These are phyloP conservation scores for Trichopoda pennipes DNA, from an alignment of 2,888 invertebrate species.

Conservation along the genomic window DNA sequence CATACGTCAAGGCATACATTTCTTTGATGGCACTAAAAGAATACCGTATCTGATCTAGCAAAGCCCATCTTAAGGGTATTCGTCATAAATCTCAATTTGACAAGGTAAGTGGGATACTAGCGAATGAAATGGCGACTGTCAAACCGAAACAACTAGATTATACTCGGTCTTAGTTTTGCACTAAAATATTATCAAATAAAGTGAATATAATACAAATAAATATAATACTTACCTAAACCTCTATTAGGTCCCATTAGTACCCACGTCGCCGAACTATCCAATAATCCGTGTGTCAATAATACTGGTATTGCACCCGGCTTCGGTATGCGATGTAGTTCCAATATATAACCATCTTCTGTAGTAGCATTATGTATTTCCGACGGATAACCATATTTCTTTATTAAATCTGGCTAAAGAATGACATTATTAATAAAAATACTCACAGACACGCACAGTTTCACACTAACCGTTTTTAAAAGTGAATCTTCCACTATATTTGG, in stretches of 20 bases:
- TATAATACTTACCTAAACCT: constrained; percentile 83
- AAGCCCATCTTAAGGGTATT: too few species aligned
- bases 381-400: constrained; percentile 85
- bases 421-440: not conserved
- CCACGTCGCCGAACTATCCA: constrained; percentile 88
- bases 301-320: constrained; percentile 82
- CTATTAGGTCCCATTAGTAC: constrained; percentile 86
- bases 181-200: too few species aligned
- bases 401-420: constrained; percentile 81
- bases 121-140: too few species aligned
- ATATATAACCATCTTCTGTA: constrained; percentile 90
- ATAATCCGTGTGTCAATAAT: constrained; percentile 87
- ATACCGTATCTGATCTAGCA: too few species aligned
- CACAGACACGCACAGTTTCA: too few species aligned
- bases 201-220: too few species aligned
- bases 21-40: too few species aligned
- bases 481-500: constrained; percentile 77
- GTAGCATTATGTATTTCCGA: constrained; percentile 84
- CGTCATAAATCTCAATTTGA: too few species aligned
- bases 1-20: too few species aligned
- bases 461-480: constrained; percentile 74
- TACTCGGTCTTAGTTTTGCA: too few species aligned
- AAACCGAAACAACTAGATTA: too few species aligned
- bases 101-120: too few species aligned
- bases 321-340: constrained; percentile 88